Evolutionary conservation across 1,140 invertebrate species (phyloP).

Genomic region (Aphidius gifuensis): DNA sequence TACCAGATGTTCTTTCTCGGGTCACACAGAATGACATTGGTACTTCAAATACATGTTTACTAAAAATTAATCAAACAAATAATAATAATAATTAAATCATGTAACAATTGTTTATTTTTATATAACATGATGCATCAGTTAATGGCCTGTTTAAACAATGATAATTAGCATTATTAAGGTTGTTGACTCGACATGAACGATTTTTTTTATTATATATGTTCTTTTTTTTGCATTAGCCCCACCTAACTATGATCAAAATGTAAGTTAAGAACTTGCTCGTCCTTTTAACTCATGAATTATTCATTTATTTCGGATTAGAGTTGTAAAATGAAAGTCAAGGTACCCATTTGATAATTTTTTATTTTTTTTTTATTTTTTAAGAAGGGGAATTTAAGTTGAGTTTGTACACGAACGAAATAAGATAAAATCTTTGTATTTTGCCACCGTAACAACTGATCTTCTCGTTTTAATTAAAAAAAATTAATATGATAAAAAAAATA

Average conservation of each 20-base stretch:
- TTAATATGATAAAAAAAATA: neutral
- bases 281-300: constrained; percentile 20
- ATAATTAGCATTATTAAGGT: constrained; percentile 9
- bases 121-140: neutral
- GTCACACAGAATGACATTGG: constrained; percentile 84
- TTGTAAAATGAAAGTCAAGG: constrained; percentile 1
- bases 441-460: too few species aligned
- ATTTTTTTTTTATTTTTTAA: constrained; percentile 2
- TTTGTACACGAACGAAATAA: too few species aligned
- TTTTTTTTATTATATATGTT: neutral
- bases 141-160: neutral
- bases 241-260: constrained; percentile 6
- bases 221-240: neutral
- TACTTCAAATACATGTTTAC: constrained; percentile 86
- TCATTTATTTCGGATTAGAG: constrained; percentile 19
- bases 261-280: constrained; percentile 7
- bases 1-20: constrained; percentile 68
- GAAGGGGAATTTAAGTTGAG: neutral
- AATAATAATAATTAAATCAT: constrained; percentile 7
- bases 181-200: neutral
- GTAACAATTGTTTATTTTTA: neutral
- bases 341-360: neutral
- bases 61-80: constrained; percentile 46
- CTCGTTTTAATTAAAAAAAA: too few species aligned
- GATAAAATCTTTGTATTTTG: too few species aligned